Conservation (phyloP, 2,113 vertebrate genomes). For the Leptobrachium leishanense region DNA sequence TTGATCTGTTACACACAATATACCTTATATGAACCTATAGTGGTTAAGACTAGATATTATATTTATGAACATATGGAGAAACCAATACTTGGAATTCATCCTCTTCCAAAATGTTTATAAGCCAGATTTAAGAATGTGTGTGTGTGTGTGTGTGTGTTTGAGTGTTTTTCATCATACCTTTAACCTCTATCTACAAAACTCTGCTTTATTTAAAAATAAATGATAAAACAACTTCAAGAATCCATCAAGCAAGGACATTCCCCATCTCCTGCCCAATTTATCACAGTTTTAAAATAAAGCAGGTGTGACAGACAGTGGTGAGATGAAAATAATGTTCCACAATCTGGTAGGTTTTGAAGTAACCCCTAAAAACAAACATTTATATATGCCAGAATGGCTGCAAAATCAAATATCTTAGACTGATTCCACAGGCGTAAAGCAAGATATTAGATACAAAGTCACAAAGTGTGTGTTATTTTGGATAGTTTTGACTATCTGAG, state of each 20-base stretch:
- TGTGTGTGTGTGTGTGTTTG: too few species aligned
- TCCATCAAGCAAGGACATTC: conserved; percentile 43
- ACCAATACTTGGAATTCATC: background rate
- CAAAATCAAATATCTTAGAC: conserved; percentile 32
- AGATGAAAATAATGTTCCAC: conserved; percentile 40
- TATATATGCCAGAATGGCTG: conserved; percentile 29
- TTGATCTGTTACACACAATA: too few species aligned
- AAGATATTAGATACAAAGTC: conserved; percentile 13
- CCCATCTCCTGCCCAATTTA: conserved; percentile 37
- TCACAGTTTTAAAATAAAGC: conserved; percentile 44
- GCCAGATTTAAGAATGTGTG: background rate
- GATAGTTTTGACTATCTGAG: background rate
- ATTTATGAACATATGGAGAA: background rate
- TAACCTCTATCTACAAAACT: background rate
- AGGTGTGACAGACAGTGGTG: conserved; percentile 43
- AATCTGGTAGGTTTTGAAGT: conserved; percentile 30
- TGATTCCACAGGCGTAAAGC: conserved; percentile 34
- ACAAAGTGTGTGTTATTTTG: conserved; percentile 23
- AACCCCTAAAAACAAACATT: conserved; percentile 38
- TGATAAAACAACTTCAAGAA: background rate
- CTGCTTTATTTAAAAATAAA: conserved; percentile 2
- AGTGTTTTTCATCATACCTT: background rate
- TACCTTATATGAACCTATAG: background rate
- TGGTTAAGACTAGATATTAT: background rate
- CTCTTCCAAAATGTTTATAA: background rate